phyloP scores from a whole-genome alignment of 2,888 invertebrate genomes.

The Chalcosyrphus nemorum region DNA sequence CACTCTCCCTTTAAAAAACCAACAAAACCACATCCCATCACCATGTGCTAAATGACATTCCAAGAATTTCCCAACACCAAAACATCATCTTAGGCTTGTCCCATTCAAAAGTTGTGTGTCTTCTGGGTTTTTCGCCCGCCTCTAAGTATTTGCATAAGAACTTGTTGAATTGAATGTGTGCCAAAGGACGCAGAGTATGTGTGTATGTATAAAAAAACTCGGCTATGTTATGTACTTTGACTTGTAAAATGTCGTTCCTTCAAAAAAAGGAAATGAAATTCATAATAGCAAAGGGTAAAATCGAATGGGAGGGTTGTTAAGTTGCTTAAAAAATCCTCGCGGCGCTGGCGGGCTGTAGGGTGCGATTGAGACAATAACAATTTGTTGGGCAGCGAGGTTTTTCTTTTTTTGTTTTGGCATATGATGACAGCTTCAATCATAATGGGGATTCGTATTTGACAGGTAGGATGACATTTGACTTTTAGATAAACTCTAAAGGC shows the following conservation, averaged over 20 bases:
- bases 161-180: constrained; percentile 67
- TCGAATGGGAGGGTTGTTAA: neutral
- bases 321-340: neutral
- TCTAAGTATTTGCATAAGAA: constrained; percentile 51
- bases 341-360: neutral
- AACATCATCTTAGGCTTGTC: constrained; percentile 47
- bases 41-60: constrained; percentile 69
- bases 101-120: constrained; percentile 34
- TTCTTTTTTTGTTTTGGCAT: constrained; percentile 6
- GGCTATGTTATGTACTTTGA: too few species aligned
- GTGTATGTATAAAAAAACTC: too few species aligned
- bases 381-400: constrained; percentile 6
- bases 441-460: constrained; percentile 8
- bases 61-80: constrained; percentile 56
- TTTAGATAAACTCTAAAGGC: neutral
- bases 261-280: constrained; percentile 24
- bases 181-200: constrained; percentile 6
- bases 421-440: constrained; percentile 50
- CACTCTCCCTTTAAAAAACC: neutral
- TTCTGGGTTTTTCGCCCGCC: neutral
- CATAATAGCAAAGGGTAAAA: neutral
- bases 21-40: constrained; percentile 59
- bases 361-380: constrained; percentile 26
- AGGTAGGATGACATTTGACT: constrained; percentile 7
- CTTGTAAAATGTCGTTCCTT: constrained; percentile 45